Conservation (phyloP, 2,888 invertebrate species). For the Machimus atricapillus region DNA sequence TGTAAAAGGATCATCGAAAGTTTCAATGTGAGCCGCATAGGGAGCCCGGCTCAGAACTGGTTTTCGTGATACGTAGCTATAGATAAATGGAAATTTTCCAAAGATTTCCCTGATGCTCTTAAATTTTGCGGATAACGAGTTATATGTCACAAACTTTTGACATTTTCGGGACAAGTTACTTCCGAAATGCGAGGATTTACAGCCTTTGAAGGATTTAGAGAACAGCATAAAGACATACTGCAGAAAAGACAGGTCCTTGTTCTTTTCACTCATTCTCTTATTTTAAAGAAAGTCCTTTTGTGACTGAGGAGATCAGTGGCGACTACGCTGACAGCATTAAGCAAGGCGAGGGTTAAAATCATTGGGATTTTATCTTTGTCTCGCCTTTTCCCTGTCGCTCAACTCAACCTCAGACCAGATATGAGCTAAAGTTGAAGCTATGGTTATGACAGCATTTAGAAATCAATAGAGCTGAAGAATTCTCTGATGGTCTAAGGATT, state of each 20-base stretch:
- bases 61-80: background rate
- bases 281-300: background rate
- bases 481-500: background rate
- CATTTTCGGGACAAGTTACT: slow-evolving; percentile 3
- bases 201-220: background rate
- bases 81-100: background rate
- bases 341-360: background rate
- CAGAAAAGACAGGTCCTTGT: background rate
- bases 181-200: background rate
- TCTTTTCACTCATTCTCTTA: background rate
- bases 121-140: background rate
- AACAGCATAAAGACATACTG: background rate
- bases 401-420: background rate
- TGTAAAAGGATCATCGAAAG: background rate
- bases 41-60: background rate
- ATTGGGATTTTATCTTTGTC: background rate
- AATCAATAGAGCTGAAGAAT: background rate
- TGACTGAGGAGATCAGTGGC: background rate
- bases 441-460: background rate
- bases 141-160: background rate
- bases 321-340: background rate
- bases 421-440: background rate
- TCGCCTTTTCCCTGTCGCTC: background rate
- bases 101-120: background rate
- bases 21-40: background rate